Evolutionary conservation across 2,113 vertebrate genomes (phyloP).

Genomic region (Okapia johnstoni): DNA sequence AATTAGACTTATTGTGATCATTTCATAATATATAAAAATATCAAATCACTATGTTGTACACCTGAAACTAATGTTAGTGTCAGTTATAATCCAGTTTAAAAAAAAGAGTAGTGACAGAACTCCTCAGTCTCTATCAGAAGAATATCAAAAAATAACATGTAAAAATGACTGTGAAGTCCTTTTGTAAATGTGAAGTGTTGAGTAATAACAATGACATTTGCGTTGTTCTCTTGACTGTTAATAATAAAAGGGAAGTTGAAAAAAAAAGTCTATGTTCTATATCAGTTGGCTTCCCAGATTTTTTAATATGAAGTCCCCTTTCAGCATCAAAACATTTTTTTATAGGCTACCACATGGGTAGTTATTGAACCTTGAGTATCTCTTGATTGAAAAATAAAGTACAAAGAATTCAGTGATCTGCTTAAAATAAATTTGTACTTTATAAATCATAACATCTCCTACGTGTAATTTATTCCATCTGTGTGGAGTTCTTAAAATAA

Average conservation of each 20-base stretch:
- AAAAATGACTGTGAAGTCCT: background rate
- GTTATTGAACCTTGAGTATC: background rate
- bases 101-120: background rate
- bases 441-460: background rate
- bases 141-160: background rate
- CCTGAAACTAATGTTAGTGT: background rate
- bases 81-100: background rate
- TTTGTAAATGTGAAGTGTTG: background rate
- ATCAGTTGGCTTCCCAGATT: background rate
- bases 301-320: slow-evolving; percentile 40
- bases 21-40: background rate
- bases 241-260: background rate
- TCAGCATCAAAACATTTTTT: background rate
- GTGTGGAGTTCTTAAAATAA: background rate
- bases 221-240: background rate
- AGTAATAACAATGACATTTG: background rate
- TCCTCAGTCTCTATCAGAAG: background rate
- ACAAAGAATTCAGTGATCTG: background rate
- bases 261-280: background rate
- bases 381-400: slow-evolving; percentile 25
- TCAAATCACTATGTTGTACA: background rate
- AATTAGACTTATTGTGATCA: background rate
- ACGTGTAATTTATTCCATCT: background rate
- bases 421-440: slow-evolving; percentile 19
- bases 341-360: background rate